Conservation (phyloP, 2,113 vertebrate species). For the Mormoops blainvillei region DNA sequence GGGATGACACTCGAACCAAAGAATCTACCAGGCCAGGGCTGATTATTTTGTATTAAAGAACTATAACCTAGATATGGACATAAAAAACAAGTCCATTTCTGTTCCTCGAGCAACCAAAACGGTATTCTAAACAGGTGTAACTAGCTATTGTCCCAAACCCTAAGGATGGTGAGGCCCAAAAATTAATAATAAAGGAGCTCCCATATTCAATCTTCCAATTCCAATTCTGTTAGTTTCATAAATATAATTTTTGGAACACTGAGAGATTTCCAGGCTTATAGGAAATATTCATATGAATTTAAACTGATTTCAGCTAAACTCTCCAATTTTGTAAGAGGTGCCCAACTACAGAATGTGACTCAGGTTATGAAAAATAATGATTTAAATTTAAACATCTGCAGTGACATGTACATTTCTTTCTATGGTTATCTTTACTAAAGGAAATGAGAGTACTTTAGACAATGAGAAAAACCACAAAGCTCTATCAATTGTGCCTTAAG, state of each 20-base stretch:
- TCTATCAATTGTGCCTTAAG: neutral
- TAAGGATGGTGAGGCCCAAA: neutral
- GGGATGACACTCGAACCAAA: too few relatives aligned
- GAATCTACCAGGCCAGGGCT: too few relatives aligned
- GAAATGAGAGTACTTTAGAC: neutral
- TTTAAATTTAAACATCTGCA: neutral
- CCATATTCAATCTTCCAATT: neutral
- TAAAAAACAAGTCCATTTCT: constrained; percentile 12
- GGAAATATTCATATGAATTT: neutral
- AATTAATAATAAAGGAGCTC: neutral
- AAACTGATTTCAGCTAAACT: neutral
- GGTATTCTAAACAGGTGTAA: neutral
- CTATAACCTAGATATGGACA: neutral
- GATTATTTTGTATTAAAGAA: neutral
- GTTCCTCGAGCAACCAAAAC: neutral
- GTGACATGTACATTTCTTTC: neutral
- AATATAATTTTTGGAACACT: neutral
- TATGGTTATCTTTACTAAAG: neutral
- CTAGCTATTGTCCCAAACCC: neutral
- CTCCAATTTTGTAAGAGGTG: neutral
- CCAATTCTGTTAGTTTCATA: neutral
- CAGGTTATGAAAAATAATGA: neutral
- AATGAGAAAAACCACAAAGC: constrained; percentile 15
- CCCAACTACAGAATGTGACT: neutral
- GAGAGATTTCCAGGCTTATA: neutral